Evolutionary conservation across 2,797 vertebrate genomes (phyloP), one percentile per base, ranked within the genome.

Genomic region (Hippoglossus hippoglossus): DNA sequence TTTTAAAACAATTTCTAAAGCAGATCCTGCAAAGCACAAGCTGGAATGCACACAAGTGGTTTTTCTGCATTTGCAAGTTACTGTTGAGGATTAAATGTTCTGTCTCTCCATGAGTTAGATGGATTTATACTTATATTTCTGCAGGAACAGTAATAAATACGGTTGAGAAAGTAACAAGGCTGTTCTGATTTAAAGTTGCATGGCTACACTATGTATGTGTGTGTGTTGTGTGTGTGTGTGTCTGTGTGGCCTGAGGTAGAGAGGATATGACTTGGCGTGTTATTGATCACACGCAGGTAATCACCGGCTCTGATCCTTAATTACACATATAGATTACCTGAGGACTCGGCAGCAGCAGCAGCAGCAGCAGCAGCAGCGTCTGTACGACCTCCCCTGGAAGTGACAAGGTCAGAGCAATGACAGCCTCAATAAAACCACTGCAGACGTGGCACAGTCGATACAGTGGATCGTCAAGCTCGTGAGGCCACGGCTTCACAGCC

Each of bases 201-300:
- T 28, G 59, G 13, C 39, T 31, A 19, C 39, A 16, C 25, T 53
- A 12, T 39, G 41, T 59, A 5, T 60, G 19, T 13, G 49, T 56
- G 67, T 58, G 66, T 61, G 31, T 22, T 55, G 10, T 75, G 26
- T 10, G 1, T 60, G 12, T 26, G 22, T 63, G 67, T 26, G 55
- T 63, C 47, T 51, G 6, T 49, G 34, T 26, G 1, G 73, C 79
- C 75, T 26, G 54, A 71, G 76, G 81, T 47, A 39, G 47, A 77
- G n/a, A 60, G 69, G 71, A 87, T 82, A 66, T 60, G 73, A 78
- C 46, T 77, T 61, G 72, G 19, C 65, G 61, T 77, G 66, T 63
- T 83, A 87, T 90, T 72, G 87, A 85, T 89, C 75, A 75, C 64
- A 64, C 53, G 66, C 80, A 75, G 85, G 83, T 86, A 82, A 88